Percentiles rank a stretch among this genome's conserved stretches.
Evolutionary conservation across 2,113 vertebrate species (phyloP).

Genomic region (Cheilinus undulatus): DNA sequence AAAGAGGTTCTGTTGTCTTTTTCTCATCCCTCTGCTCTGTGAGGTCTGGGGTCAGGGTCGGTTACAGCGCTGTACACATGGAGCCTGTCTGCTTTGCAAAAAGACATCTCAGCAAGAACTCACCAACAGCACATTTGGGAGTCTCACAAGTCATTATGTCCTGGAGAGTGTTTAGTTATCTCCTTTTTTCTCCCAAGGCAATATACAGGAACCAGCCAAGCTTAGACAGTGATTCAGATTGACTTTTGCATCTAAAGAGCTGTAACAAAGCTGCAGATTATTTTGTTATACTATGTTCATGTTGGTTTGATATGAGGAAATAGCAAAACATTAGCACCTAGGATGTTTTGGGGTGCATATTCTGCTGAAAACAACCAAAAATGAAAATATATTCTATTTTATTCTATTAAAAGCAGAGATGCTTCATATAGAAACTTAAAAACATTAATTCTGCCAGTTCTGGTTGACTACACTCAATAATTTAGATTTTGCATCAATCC

Average conservation of each 20-base stretch:
- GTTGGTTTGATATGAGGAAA: too few species aligned
- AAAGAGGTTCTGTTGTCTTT: slow-evolving; percentile 4
- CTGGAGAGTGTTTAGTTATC: slow-evolving; percentile 13
- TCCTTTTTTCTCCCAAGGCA: slow-evolving; percentile 1
- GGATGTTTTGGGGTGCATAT: too few species aligned
- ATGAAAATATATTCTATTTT: too few species aligned
- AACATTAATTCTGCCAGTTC: too few species aligned
- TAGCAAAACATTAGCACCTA: too few species aligned
- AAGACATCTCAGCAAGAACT: slow-evolving; percentile 40
- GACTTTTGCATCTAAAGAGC: slow-evolving; percentile 2
- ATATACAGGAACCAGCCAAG: slow-evolving; percentile 12
- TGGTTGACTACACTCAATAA: too few species aligned
- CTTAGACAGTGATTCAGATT: not conserved
- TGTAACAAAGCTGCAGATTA: not conserved
- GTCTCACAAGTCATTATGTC: slow-evolving; percentile 29
- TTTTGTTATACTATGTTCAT: not conserved
- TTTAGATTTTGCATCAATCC: too few species aligned
- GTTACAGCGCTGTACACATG: slow-evolving; percentile 28
- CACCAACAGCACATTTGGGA: slow-evolving; percentile 38
- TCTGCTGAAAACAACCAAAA: too few species aligned
- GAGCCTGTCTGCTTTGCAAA: slow-evolving; percentile 34
- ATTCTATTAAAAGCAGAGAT: too few species aligned
- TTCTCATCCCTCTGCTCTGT: slow-evolving; percentile 1
- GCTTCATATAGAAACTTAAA: too few species aligned
- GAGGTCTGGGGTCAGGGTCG: slow-evolving; percentile 52